phyloP scores from a whole-genome alignment of 2,888 invertebrate genomes.

The Lumbricus terrestris region DNA sequence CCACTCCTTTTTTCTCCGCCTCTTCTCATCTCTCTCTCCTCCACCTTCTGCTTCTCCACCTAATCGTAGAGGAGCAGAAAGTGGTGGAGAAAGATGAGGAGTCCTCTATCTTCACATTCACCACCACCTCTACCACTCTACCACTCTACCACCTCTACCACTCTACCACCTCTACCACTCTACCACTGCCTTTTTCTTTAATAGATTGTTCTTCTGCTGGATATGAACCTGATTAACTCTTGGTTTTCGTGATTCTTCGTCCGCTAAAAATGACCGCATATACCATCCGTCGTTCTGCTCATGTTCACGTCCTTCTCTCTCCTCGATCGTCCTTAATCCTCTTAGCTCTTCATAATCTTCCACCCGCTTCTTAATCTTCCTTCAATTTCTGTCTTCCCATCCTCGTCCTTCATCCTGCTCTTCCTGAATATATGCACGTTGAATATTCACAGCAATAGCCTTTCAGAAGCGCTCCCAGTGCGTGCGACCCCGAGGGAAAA shows the following conservation, averaged over 20 bases:
- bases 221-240: too few species aligned
- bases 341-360: not conserved
- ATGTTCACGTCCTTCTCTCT: not conserved
- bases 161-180: not conserved
- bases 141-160: not conserved
- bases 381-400: not conserved
- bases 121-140: not conserved
- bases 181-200: too few species aligned
- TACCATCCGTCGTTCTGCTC: not conserved
- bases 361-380: not conserved
- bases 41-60: not conserved
- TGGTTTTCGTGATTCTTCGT: not conserved
- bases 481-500: too few species aligned
- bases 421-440: not conserved
- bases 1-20: not conserved
- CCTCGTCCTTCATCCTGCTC: not conserved
- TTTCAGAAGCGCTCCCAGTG: too few species aligned
- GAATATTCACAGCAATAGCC: too few species aligned
- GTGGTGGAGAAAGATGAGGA: too few species aligned
- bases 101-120: not conserved
- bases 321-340: not conserved
- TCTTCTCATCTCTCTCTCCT: not conserved
- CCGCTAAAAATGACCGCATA: not conserved
- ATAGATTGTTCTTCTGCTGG: too few species aligned
- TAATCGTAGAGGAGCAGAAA: too few species aligned